Evolutionary conservation across 2,113 vertebrate genomes (phyloP).

Genomic region (Chinchilla lanigera): DNA sequence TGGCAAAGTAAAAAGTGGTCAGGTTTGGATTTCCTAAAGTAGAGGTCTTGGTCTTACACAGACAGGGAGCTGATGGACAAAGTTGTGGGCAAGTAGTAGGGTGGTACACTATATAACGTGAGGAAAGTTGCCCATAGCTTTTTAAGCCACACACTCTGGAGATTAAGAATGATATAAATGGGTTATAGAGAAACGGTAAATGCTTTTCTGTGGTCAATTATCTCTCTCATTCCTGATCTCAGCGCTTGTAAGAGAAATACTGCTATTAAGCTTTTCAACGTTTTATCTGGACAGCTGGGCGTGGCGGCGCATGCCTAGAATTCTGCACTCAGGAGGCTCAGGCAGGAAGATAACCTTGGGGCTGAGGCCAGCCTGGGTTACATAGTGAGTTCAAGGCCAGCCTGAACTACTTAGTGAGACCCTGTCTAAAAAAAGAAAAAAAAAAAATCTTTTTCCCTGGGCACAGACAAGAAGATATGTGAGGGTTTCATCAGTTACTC

Average conservation of each 20-base stretch:
- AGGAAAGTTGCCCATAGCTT: constrained; percentile 32
- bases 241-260: background rate
- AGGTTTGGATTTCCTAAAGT: constrained; percentile 4
- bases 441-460: background rate
- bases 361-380: background rate
- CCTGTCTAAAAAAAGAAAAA: background rate
- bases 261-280: constrained; percentile 55
- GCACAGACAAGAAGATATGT: background rate
- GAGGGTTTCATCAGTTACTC: background rate
- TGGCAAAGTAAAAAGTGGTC: constrained; percentile 79
- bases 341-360: background rate
- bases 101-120: background rate
- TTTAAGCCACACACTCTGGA: constrained; percentile 51
- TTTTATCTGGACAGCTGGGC: background rate
- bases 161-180: constrained; percentile 33
- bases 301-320: background rate
- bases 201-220: constrained; percentile 67
- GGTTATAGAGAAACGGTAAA: constrained; percentile 12
- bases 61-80: background rate
- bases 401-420: background rate
- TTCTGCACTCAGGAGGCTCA: background rate
- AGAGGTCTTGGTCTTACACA: background rate
- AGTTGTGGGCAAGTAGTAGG: background rate
- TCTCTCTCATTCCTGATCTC: constrained; percentile 32
- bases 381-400: background rate